Evolutionary conservation across 2,888 invertebrate genomes (phyloP), one percentile per base, ranked within the genome.

Genomic region (Arctia plantaginis): DNA sequence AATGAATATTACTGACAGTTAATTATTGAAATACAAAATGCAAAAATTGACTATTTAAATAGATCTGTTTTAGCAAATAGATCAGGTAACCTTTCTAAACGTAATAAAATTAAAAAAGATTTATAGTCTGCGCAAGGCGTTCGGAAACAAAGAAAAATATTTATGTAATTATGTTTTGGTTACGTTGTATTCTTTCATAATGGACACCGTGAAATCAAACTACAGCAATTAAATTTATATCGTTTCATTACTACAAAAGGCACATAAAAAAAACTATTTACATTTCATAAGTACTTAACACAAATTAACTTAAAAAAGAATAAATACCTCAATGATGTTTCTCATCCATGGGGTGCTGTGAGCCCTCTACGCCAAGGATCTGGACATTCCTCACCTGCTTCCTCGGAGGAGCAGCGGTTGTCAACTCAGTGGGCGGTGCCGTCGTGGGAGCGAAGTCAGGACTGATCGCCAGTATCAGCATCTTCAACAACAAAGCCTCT

Each of bases 381-480:
- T 97, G 97, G 41, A 97, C 97, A 88, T 97, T 97, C 82, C 97
- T 95, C 33, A 97, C 96, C 72, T 97, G 97, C 82, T 96, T 96
- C 82, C 96, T 90, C 80, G 96, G 77, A 80, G 97, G 94, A 74
- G 96, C 92, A 2, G 96, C 94, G 4, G 96, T 95, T 33, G 96
- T 95, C 70, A 96, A 86, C 83, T 94, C 94, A 0, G 95, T 95
- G 64, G 88, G 91, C 0, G 96, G 93, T 0, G 92, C 90, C 8
- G 93, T 91, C 3, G 95, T 91, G 59, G 96, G 93, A 88, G 93
- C 89, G 78, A 90, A 94, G 85, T 97, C 97, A 13, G 97, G 96
- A 88, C 97, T 97, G 80, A 98, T 97, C 0, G 97, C 97, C 75
- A 98, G 89, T 87, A 97, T 97, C 47, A 98, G 91, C 97, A 98